phyloP scores from a whole-genome alignment of 2,888 invertebrate species.

The Heteromurus nitidus region DNA sequence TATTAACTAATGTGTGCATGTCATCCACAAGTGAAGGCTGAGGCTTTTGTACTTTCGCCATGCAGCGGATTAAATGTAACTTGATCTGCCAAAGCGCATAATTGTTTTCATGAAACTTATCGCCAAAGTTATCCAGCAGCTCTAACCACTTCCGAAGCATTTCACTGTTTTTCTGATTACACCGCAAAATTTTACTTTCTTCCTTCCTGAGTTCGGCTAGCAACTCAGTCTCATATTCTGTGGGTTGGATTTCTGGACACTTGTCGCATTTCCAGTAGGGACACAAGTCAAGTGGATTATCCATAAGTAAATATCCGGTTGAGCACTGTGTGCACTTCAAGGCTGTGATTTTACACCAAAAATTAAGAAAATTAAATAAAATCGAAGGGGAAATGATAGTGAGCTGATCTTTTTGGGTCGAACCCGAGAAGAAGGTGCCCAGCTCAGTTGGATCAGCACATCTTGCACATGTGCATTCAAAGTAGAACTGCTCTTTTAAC shows the following conservation, averaged over 20 bases:
- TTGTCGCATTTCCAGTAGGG: slow-evolving; percentile 65
- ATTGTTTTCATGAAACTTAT: slow-evolving; percentile 46
- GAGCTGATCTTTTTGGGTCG: no score
- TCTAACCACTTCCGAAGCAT: slow-evolving; percentile 44
- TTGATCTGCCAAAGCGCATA: slow-evolving; percentile 47
- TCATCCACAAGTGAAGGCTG: slow-evolving; percentile 41
- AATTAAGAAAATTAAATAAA: no score
- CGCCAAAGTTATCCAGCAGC: slow-evolving; percentile 37
- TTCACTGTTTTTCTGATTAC: slow-evolving; percentile 32
- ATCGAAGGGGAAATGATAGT: no score
- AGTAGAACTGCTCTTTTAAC: slow-evolving; percentile 60
- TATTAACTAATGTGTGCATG: slow-evolving; percentile 50
- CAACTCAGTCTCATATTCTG: slow-evolving; percentile 55
- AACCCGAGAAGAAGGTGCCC: slow-evolving; percentile 63
- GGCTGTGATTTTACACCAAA: no score
- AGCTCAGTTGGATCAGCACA: slow-evolving; percentile 68
- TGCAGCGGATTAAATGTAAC: slow-evolving; percentile 52
- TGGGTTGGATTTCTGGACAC: slow-evolving; percentile 37
- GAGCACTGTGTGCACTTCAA: slow-evolving; percentile 64
- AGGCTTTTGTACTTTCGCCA: slow-evolving; percentile 50
- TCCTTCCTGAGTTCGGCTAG: slow-evolving; percentile 39
- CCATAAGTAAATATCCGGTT: slow-evolving; percentile 55
- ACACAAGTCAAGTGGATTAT: slow-evolving; percentile 55
- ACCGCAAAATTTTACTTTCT: slow-evolving; percentile 51
- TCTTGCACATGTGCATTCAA: slow-evolving; percentile 63